Percentiles rank a stretch among this genome's conserved stretches.
Conservation (phyloP, 92 coral and sea anemone genomes). For the Parazoanthus swiftii region DNA sequence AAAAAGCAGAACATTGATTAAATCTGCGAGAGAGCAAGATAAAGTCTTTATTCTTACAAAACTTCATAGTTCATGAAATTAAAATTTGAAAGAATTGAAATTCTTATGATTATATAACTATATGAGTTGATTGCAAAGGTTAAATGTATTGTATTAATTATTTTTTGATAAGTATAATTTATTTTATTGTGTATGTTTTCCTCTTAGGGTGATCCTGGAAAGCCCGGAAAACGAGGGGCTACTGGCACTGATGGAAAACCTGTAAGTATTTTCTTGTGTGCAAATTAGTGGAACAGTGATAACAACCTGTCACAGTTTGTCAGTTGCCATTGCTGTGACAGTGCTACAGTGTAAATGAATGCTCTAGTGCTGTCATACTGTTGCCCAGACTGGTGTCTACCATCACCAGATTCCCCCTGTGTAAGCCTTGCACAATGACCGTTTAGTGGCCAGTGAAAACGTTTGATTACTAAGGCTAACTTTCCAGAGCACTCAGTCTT, state of each 20-base stretch:
- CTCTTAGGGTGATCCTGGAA: not conserved
- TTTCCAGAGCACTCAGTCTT: too few relatives aligned
- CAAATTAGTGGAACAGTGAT: too few relatives aligned
- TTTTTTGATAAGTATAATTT: not conserved
- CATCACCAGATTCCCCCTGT: not conserved
- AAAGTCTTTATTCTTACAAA: too few relatives aligned
- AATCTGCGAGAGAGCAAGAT: too few relatives aligned
- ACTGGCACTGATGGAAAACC: conserved; percentile 1
- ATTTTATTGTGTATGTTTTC: not conserved
- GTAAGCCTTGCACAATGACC: not conserved
- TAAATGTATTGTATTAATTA: not conserved
- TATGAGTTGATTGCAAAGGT: not conserved
- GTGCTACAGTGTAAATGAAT: too few relatives aligned
- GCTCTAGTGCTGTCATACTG: not conserved
- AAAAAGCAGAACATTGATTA: too few relatives aligned
- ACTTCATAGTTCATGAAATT: not conserved
- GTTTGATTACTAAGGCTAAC: too few relatives aligned
- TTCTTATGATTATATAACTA: not conserved
- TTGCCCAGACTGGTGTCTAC: not conserved
- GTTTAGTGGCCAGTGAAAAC: too few relatives aligned
- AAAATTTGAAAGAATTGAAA: not conserved
- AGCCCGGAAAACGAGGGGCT: not conserved
- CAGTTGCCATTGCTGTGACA: not conserved
- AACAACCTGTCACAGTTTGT: not conserved
- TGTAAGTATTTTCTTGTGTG: not conserved